Percentiles rank a stretch among this genome's conserved stretches.
Evolutionary conservation across 2,888 invertebrate genomes (phyloP).

Genomic region (Vesta saturnalis): DNA sequence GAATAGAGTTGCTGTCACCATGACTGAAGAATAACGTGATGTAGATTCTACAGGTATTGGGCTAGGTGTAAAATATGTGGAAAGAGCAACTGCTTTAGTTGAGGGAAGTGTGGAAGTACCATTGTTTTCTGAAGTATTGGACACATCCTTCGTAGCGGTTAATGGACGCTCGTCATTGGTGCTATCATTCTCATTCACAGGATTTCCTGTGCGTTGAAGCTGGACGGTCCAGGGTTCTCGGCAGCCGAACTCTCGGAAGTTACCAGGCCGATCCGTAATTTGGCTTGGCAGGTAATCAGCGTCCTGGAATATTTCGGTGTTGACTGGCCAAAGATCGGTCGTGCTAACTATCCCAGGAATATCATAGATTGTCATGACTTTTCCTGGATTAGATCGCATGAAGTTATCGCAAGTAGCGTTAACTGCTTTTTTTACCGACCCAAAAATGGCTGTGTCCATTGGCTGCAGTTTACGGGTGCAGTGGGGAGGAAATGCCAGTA

Average conservation of each 20-base stretch:
- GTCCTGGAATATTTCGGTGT: too few relatives aligned
- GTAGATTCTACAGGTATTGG: neutral
- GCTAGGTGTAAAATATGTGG: neutral
- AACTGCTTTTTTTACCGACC: too few relatives aligned
- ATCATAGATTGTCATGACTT: slow-evolving; percentile 48
- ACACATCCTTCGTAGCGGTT: too few relatives aligned
- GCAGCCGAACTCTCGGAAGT: neutral
- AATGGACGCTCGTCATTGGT: too few relatives aligned
- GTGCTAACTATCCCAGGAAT: too few relatives aligned
- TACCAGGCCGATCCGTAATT: too few relatives aligned
- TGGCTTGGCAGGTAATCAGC: too few relatives aligned
- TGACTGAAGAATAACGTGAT: neutral
- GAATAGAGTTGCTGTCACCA: neutral
- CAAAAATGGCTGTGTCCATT: slow-evolving; percentile 50
- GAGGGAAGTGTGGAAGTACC: neutral
- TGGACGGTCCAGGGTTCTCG: neutral
- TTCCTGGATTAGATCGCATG: slow-evolving; percentile 46
- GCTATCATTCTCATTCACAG: too few relatives aligned
- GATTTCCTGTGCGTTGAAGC: neutral
- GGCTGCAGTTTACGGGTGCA: slow-evolving; percentile 54
- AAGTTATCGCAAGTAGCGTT: slow-evolving; percentile 49
- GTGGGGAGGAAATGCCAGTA: slow-evolving; percentile 49
- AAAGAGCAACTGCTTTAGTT: neutral
- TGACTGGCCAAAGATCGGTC: too few relatives aligned
- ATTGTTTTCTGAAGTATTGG: neutral